These are phyloP conservation scores for Zoanthus sansibaricus DNA, from an alignment of 92 coral and sea anemone species.

Conservation along the genomic window DNA sequence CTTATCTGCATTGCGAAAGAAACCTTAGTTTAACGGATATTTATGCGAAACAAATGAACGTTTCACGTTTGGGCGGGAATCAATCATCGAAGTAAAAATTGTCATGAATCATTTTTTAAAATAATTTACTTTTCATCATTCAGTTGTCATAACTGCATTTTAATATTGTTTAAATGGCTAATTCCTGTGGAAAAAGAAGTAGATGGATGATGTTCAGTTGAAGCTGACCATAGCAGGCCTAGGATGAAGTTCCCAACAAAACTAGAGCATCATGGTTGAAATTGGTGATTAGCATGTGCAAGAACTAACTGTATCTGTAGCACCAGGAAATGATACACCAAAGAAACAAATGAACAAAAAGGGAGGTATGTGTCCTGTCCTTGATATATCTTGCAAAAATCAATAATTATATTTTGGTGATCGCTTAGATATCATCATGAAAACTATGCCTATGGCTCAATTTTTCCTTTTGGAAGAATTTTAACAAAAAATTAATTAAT, in stretches of 20 bases:
- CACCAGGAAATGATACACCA: neutral
- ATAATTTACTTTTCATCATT: too few species aligned
- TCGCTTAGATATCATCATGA: neutral
- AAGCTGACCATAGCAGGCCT: slow-evolving; percentile 60
- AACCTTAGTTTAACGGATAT: neutral
- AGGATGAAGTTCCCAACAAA: slow-evolving; percentile 71
- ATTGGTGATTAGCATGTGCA: too few species aligned
- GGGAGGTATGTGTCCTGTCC: neutral
- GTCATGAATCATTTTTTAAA: too few species aligned
- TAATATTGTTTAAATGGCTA: neutral
- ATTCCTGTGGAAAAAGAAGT: slow-evolving; percentile 57
- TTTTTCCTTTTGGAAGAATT: slow-evolving; percentile 10
- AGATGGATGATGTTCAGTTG: slow-evolving; percentile 61
- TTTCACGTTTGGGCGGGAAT: slow-evolving; percentile 4
- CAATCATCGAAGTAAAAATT: too few species aligned
- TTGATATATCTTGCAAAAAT: neutral
- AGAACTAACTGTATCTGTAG: neutral
- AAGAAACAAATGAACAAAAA: neutral
- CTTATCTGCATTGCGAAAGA: slow-evolving; percentile 1
- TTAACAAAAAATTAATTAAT: too few species aligned
- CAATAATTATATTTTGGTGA: neutral
- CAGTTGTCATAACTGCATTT: neutral
- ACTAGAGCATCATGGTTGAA: too few species aligned
- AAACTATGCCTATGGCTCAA: slow-evolving; percentile 1
- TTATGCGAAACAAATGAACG: neutral